Evolutionary conservation across 2,113 vertebrate species (phyloP), one percentile per base, ranked within the genome.

Genomic region (human (Homo sapiens)): DNA sequence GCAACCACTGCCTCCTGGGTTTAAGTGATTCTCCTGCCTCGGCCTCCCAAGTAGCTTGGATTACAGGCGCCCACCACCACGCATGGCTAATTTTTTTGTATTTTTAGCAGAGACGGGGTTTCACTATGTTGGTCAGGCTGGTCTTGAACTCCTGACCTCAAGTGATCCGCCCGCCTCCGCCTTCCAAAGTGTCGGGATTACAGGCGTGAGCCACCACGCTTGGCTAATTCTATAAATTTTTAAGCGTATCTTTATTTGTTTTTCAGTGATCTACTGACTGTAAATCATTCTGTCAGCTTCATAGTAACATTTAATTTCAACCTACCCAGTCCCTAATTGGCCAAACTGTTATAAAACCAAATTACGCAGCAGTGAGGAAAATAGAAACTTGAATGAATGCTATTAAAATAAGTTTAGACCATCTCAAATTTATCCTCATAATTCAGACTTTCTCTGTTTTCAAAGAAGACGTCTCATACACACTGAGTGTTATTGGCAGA

Each of bases 341-440:
- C 83, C 89, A 86, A 94, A 76, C 23, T 92, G 59, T 96, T 97
- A 93, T 5, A 38, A 96, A 89, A 90, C 90, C 79, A 94, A 96
- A 96, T 95, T 97, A 45, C 35, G 89, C 30, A 92, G 40, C 50
- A 95, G 40, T 68, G 87, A 61, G 8, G 23, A 90, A 96, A 92
- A 59, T 89, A 89, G 68, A 76, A 96, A 89, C 22, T 30, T 93
- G 30, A 59, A 89, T 32, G 52, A 61, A 96, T 43, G 25, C 16
- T 97, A 59, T 90, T 86, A 66, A 80, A 87, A 75, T 94, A 91
- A 82, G 16, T 89, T 89, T 38, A 82, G 59, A 96, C 68, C 12
- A 30, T 96, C 43, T 89, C 43, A 92, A 52, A 78, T 81, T 72
- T 95, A 61, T 73, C 4, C 38, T 70, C 17, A 82, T 70, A 92